Conservation (phyloP, 2,888 invertebrate species). For the Drosophila niveifrons region DNA sequence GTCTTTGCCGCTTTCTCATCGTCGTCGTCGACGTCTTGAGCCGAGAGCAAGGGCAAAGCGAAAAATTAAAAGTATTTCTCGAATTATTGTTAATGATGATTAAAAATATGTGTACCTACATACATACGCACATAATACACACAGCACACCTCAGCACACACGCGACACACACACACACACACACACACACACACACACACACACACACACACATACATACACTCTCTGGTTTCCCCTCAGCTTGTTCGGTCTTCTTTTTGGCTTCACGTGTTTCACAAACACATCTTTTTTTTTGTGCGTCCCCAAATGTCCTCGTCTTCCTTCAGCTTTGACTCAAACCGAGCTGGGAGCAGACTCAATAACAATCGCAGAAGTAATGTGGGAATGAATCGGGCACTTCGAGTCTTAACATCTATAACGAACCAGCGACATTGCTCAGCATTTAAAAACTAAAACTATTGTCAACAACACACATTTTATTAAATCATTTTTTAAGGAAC, state of each 20-base stretch:
- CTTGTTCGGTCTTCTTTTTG: neutral
- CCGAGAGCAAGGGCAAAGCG: slow-evolving; percentile 14
- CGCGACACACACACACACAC: too few species aligned
- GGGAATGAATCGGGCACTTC: neutral
- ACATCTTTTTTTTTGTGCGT: slow-evolving; percentile 41
- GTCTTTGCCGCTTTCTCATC: neutral
- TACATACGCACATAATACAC: slow-evolving; percentile 37
- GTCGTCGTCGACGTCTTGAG: slow-evolving; percentile 44
- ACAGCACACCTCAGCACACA: slow-evolving; percentile 60
- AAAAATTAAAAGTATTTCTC: slow-evolving; percentile 82
- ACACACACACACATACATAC: neutral
- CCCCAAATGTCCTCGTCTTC: slow-evolving; percentile 52
- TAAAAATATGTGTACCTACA: slow-evolving; percentile 80
- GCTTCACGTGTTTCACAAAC: slow-evolving; percentile 45
- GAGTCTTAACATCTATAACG: neutral
- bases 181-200: slow-evolving; percentile 40
- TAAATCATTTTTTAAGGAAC: too few species aligned
- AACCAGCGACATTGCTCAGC: neutral
- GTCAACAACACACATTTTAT: too few species aligned
- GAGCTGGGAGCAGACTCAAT: slow-evolving; percentile 52
- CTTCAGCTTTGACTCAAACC: slow-evolving; percentile 31
- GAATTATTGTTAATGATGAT: slow-evolving; percentile 85
- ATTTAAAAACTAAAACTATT: neutral
- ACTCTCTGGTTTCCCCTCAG: neutral
- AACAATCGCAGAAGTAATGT: slow-evolving; percentile 28